Evolutionary conservation across 1,140 invertebrate genomes (phyloP).

Genomic region (Rhagoletis pomonella): DNA sequence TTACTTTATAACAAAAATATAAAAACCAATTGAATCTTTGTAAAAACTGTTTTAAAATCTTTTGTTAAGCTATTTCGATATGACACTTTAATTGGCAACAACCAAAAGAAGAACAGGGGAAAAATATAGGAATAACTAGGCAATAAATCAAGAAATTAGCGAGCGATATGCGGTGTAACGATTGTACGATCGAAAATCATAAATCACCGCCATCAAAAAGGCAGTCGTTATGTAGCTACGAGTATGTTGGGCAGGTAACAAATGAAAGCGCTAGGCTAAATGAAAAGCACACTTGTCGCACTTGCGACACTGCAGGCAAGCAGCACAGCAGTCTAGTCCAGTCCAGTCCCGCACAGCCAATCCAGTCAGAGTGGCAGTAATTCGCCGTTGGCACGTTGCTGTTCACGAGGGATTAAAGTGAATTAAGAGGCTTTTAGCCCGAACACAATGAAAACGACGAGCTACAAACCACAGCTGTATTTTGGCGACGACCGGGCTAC

Average conservation of each 20-base stretch:
- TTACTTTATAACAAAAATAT: too few relatives aligned
- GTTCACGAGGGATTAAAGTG: constrained; percentile 12
- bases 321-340: background rate
- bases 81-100: constrained; percentile 7
- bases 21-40: too few relatives aligned
- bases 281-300: background rate
- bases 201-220: constrained; percentile 20
- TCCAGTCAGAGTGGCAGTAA: background rate
- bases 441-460: too few relatives aligned
- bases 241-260: background rate
- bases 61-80: too few relatives aligned
- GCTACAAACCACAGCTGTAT: too few relatives aligned
- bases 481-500: too few relatives aligned
- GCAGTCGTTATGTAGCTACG: background rate
- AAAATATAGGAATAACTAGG: background rate
- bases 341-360: background rate
- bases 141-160: constrained; percentile 41
- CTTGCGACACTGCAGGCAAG: too few relatives aligned
- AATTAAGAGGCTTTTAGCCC: background rate
- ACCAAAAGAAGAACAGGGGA: background rate
- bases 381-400: constrained; percentile 15
- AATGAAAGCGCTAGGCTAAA: background rate
- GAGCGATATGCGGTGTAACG: background rate
- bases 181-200: background rate
- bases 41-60: too few relatives aligned